Conservation (phyloP, 2,797 vertebrate genomes). For the Ciconia nigra region DNA sequence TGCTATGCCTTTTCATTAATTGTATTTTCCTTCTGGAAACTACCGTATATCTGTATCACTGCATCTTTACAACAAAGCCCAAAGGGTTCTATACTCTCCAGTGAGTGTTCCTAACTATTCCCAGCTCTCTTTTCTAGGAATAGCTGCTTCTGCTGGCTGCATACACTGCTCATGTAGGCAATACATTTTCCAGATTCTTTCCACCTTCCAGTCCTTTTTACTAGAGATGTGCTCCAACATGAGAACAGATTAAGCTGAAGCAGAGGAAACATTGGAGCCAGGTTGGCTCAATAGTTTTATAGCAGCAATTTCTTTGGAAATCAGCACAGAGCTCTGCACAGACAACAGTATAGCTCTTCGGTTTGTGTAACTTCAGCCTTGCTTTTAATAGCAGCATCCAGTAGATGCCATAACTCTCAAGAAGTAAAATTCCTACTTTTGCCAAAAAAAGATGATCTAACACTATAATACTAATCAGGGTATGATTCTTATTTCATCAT, state of each 20-base stretch:
- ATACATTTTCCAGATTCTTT: slow-evolving; percentile 34
- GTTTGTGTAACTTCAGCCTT: neutral
- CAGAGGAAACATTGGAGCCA: neutral
- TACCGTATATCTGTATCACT: neutral
- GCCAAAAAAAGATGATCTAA: neutral
- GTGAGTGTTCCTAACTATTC: neutral
- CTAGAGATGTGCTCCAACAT: neutral
- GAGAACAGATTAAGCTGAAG: neutral
- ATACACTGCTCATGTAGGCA: neutral
- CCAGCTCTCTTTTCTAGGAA: neutral
- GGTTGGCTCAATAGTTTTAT: neutral
- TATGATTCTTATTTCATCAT: neutral
- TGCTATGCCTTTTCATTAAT: neutral
- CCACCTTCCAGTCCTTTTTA: neutral
- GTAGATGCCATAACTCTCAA: neutral
- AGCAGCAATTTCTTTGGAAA: neutral
- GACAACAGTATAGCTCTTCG: neutral
- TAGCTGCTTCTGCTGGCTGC: slow-evolving; percentile 21
- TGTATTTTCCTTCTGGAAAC: slow-evolving; percentile 5
- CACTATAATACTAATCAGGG: neutral
- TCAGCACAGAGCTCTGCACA: neutral
- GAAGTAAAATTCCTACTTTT: neutral
- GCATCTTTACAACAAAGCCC: neutral
- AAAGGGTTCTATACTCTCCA: neutral
- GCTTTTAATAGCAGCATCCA: neutral